Conservation (phyloP, 35 echinoderm and acorn worm genomes). For the Apostichopus parvimensis region DNA sequence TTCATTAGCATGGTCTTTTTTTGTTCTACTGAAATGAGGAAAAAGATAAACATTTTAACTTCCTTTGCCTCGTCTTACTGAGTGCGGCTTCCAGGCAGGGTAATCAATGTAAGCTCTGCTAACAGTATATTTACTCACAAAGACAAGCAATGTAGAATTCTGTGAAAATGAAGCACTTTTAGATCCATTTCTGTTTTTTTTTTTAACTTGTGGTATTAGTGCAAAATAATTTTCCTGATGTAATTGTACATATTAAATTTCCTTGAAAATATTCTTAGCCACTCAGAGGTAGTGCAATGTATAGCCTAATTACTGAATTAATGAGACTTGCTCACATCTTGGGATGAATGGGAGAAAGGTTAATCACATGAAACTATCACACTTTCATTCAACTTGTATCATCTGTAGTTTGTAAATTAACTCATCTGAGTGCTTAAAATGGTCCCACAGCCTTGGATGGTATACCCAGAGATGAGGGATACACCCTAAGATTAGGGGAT, state of each 20-base stretch:
- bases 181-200: not conserved
- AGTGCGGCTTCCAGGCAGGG: not conserved
- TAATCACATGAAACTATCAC: no score
- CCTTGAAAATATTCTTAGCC: conserved; percentile 16
- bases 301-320: not conserved
- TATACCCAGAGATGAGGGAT: no score
- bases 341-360: no score
- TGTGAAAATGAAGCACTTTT: not conserved
- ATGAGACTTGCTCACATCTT: not conserved
- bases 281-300: conserved; percentile 37
- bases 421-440: no score
- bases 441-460: no score
- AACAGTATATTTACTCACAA: not conserved
- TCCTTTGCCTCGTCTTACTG: not conserved
- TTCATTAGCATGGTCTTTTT: not conserved
- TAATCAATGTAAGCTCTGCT: not conserved
- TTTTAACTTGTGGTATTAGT: conserved; percentile 29
- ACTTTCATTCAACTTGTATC: no score
- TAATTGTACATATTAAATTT: conserved; percentile 37
- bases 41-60: not conserved
- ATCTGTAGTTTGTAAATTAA: no score
- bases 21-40: not conserved
- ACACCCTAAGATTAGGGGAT: no score
- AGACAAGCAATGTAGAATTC: no score
- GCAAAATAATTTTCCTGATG: not conserved